Evolutionary conservation across 1,140 invertebrate genomes (phyloP).

Genomic region (Pentalonia nigronervosa): DNA sequence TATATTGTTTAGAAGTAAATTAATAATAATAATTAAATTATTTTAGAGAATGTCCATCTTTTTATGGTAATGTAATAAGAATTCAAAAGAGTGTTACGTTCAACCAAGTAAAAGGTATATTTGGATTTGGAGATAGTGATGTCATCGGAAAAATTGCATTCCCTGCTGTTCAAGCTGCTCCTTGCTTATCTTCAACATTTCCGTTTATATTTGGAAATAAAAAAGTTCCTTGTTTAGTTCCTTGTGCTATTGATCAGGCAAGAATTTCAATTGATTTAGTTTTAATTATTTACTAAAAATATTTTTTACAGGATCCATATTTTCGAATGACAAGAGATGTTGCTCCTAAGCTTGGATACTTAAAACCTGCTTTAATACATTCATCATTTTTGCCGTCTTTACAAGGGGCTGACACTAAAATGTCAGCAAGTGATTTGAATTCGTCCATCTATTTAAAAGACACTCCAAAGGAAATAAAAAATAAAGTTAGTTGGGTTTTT

Average conservation of each 20-base stretch:
- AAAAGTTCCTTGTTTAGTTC: constrained; percentile 91
- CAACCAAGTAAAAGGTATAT: constrained; percentile 95
- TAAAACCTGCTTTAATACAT: constrained; percentile 94
- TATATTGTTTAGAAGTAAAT: background rate
- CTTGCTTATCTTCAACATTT: constrained; percentile 93
- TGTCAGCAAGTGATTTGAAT: constrained; percentile 95
- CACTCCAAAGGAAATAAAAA: constrained; percentile 95
- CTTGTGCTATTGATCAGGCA: constrained; percentile 98
- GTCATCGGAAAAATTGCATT: constrained; percentile 97
- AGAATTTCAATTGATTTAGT: background rate
- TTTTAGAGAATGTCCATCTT: constrained; percentile 78
- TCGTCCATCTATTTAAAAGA: constrained; percentile 96
- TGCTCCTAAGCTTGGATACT: constrained; percentile 84
- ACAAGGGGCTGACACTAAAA: constrained; percentile 96
- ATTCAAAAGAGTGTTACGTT: constrained; percentile 94
- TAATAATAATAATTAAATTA: background rate
- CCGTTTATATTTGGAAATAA: constrained; percentile 90
- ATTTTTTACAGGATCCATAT: constrained; percentile 83
- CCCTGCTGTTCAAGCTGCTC: constrained; percentile 95
- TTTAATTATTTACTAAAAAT: background rate
- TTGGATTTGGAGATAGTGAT: constrained; percentile 96
- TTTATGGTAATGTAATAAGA: constrained; percentile 91
- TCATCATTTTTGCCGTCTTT: constrained; percentile 95
- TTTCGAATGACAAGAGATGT: constrained; percentile 99
- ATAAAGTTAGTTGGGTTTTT: constrained; percentile 73